phyloP scores from a whole-genome alignment of 1,140 invertebrate genomes.

The Apis mellifera region DNA sequence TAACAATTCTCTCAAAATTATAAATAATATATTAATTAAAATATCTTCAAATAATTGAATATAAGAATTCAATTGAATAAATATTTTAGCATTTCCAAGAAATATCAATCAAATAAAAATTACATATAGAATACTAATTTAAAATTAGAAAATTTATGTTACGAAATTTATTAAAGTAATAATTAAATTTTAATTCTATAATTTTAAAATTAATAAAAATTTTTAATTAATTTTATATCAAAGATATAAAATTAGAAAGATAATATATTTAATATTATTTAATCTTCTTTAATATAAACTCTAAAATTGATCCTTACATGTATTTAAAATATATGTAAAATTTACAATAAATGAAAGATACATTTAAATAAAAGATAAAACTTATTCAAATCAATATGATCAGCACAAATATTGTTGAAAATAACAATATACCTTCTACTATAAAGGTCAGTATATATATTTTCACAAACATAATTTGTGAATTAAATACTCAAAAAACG shows the following conservation, averaged over 20 bases:
- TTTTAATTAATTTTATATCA: slow-evolving; percentile 5
- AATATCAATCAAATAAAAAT: slow-evolving; percentile 36
- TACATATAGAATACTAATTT: not conserved
- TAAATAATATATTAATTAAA: slow-evolving; percentile 16
- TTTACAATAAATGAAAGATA: slow-evolving; percentile 4
- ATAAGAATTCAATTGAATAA: not conserved
- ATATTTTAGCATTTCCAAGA: slow-evolving; percentile 30
- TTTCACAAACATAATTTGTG: slow-evolving; percentile 25
- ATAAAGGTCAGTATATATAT: not conserved
- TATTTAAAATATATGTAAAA: slow-evolving; percentile 1
- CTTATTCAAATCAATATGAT: slow-evolving; percentile 35
- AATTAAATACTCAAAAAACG: slow-evolving; percentile 38
- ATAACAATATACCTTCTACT: slow-evolving; percentile 13
- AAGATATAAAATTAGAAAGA: not conserved
- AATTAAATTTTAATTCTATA: not conserved
- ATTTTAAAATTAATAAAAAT: not conserved
- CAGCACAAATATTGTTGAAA: not conserved
- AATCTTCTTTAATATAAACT: not conserved
- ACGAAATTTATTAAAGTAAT: slow-evolving; percentile 12
- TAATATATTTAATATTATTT: slow-evolving; percentile 5
- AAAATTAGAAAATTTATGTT: not conserved
- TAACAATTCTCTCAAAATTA: slow-evolving; percentile 8
- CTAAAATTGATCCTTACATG: not conserved
- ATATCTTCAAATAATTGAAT: slow-evolving; percentile 6
- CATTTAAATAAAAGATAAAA: slow-evolving; percentile 10